These are phyloP conservation scores for Phainopepla nitens DNA, from an alignment of 2,113 vertebrate species.

Conservation along the genomic window DNA sequence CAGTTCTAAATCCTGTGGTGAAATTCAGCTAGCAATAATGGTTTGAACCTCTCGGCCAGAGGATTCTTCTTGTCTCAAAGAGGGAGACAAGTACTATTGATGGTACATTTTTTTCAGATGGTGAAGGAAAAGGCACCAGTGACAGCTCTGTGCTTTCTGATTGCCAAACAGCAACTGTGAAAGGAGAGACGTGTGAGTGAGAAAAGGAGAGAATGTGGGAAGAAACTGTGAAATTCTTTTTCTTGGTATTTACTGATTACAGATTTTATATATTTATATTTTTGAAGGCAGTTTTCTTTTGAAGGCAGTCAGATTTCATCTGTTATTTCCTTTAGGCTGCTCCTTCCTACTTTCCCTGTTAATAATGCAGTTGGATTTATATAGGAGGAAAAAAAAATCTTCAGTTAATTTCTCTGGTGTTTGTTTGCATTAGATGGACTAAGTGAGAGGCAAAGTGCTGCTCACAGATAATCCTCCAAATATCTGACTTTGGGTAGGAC, in stretches of 20 bases:
- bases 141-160: not conserved
- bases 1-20: not conserved
- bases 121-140: not conserved
- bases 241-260: not conserved
- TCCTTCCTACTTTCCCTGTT: not conserved
- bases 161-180: not conserved
- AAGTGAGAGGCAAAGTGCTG: not conserved
- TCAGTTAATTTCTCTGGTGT: not conserved
- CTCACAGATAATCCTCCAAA: not conserved
- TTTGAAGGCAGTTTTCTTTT: not conserved
- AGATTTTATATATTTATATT: not conserved
- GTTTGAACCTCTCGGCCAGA: not conserved
- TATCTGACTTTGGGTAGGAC: not conserved
- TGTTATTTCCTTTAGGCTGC: not conserved
- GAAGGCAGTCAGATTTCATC: not conserved
- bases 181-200: not conserved
- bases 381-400: not conserved
- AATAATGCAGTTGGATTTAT: not conserved
- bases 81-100: not conserved
- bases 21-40: not conserved
- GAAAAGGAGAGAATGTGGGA: not conserved
- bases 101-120: not conserved
- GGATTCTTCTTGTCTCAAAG: not conserved
- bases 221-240: not conserved
- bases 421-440: not conserved